Evolutionary conservation across 2,888 invertebrate species (phyloP).

Genomic region (Lottia scabra): DNA sequence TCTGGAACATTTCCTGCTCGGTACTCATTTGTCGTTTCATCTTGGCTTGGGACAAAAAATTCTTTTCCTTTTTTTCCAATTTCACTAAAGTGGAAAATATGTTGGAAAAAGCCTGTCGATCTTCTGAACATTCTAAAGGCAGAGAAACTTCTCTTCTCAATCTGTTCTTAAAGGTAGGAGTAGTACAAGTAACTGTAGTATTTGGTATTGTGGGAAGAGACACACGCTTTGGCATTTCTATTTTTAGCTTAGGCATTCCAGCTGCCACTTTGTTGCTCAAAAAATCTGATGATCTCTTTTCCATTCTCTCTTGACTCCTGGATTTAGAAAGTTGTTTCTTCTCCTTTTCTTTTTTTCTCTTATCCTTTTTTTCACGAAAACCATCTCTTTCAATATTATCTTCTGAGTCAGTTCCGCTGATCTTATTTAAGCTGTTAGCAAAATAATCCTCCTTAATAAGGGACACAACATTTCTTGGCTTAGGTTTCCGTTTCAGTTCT

Average conservation of each 20-base stretch:
- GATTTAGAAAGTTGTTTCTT: conserved; percentile 50
- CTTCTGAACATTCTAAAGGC: conserved; percentile 48
- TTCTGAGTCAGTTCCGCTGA: conserved; percentile 56
- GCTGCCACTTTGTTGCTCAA: conserved; percentile 21
- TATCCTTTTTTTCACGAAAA: conserved; percentile 43
- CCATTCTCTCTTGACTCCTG: conserved; percentile 43
- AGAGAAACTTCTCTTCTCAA: conserved; percentile 27
- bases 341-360: conserved; percentile 40
- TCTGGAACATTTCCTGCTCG: conserved; percentile 90
- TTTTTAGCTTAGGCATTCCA: conserved; percentile 20
- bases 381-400: conserved; percentile 49
- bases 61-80: conserved; percentile 71
- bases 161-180: conserved; percentile 23
- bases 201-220: conserved; percentile 21
- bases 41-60: conserved; percentile 37
- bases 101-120: conserved; percentile 65
- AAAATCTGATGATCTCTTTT: conserved; percentile 48
- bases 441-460: conserved; percentile 55
- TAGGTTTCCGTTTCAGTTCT: conserved; percentile 30
- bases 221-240: conserved; percentile 51
- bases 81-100: conserved; percentile 82
- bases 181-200: conserved; percentile 13
- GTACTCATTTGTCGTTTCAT: conserved; percentile 73
- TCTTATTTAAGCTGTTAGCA: conserved; percentile 45
- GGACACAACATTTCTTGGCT: conserved; percentile 30